These are phyloP conservation scores for Muscidifurax raptorellus DNA, from an alignment of 1,140 invertebrate genomes.

Conservation along the genomic window DNA sequence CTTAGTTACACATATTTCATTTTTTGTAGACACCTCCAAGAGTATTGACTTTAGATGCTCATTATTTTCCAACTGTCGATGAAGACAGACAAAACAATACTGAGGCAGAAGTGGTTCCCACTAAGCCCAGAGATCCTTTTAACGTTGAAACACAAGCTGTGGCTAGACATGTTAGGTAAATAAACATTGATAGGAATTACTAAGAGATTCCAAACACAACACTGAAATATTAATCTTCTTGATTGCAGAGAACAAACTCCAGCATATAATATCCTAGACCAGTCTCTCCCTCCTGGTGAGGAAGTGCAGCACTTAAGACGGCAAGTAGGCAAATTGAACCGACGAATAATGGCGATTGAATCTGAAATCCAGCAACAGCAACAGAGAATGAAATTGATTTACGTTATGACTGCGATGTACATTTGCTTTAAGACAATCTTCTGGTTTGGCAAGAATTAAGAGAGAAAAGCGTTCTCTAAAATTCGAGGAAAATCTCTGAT, in stretches of 20 bases:
- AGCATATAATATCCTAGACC: slow-evolving; percentile 76
- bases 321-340: slow-evolving; percentile 88
- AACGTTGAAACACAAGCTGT: slow-evolving; percentile 64
- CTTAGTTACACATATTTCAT: neutral
- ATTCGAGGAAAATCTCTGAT: slow-evolving; percentile 10
- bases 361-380: slow-evolving; percentile 86
- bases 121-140: slow-evolving; percentile 55
- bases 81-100: slow-evolving; percentile 71
- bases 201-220: neutral
- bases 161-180: slow-evolving; percentile 65
- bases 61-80: slow-evolving; percentile 85
- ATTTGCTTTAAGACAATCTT: slow-evolving; percentile 89
- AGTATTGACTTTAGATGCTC: slow-evolving; percentile 87
- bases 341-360: slow-evolving; percentile 90
- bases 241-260: slow-evolving; percentile 80
- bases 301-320: slow-evolving; percentile 88
- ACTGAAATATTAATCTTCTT: neutral
- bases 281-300: slow-evolving; percentile 83
- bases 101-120: slow-evolving; percentile 55
- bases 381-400: slow-evolving; percentile 89
- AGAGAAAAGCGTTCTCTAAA: neutral
- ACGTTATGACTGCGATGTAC: slow-evolving; percentile 87
- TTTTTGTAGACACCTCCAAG: slow-evolving; percentile 82
- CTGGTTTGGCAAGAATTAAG: slow-evolving; percentile 84
- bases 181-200: slow-evolving; percentile 9